phyloP scores from a whole-genome alignment of 2,797 vertebrate genomes.

The Rhabdomys pumilio region DNA sequence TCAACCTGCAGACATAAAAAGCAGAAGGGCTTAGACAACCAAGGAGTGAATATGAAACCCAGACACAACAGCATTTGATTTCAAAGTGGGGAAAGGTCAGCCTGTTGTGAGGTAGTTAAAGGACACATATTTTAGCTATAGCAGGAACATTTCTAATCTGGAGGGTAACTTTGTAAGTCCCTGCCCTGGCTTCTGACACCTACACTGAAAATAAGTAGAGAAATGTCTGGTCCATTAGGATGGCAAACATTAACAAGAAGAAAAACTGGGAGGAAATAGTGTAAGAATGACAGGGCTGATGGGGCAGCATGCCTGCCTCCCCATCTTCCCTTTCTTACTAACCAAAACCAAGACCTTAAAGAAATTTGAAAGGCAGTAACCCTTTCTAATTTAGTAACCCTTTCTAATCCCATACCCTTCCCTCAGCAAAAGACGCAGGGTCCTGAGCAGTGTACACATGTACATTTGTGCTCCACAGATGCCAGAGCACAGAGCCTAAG shows the following conservation, averaged over 20 bases:
- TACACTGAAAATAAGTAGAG: not conserved
- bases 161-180: not conserved
- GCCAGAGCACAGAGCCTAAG: not conserved
- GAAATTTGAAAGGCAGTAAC: not conserved
- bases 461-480: rapidly evolving
- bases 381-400: not conserved
- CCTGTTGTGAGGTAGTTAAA: not conserved
- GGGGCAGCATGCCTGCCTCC: no score
- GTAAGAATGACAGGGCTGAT: not conserved
- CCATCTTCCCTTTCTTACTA: not conserved
- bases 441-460: rapidly evolving
- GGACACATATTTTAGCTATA: not conserved
- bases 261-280: not conserved
- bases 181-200: not conserved
- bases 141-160: not conserved
- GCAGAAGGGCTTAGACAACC: not conserved
- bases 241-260: not conserved
- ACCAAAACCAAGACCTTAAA: not conserved
- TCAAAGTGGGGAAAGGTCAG: not conserved
- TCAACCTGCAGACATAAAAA: constrained; percentile 91
- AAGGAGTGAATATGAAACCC: rapidly evolving
- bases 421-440: rapidly evolving
- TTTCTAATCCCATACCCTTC: not conserved
- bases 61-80: not conserved
- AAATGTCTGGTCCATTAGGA: not conserved